Evolutionary conservation across 2,113 vertebrate species (phyloP).

Genomic region (Crotalus viridis): DNA sequence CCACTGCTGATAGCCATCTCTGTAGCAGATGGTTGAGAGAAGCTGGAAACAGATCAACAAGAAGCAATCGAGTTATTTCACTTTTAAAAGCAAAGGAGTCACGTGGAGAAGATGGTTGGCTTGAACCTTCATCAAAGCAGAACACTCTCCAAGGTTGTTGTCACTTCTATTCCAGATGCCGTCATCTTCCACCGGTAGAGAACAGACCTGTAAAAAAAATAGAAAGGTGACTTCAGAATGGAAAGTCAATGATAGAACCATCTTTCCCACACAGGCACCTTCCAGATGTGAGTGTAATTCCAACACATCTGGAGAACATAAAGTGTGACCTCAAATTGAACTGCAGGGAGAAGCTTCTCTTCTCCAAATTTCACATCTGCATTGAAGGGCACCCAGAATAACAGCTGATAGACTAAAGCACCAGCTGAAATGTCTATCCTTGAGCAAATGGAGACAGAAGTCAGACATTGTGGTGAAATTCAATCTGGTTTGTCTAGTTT

Average conservation of each 20-base stretch:
- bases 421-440: not conserved
- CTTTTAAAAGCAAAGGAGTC: not conserved
- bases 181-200: too few relatives aligned
- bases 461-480: not conserved
- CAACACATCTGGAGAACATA: not conserved
- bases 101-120: not conserved
- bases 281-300: not conserved
- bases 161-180: not conserved
- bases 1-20: not conserved
- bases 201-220: not conserved
- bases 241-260: not conserved
- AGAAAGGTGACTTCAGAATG: not conserved
- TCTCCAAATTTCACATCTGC: not conserved
- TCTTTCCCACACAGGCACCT: not conserved
- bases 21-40: not conserved
- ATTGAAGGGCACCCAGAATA: not conserved
- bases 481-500: not conserved
- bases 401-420: not conserved
- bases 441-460: not conserved
- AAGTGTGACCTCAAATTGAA: not conserved
- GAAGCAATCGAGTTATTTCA: not conserved
- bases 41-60: not conserved
- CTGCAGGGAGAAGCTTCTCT: not conserved
- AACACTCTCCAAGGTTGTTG: not conserved
- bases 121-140: not conserved